Evolutionary conservation across 2,797 vertebrate genomes (phyloP), one percentile per base, ranked within the genome.

Genomic region (Cottoperca gobio): DNA sequence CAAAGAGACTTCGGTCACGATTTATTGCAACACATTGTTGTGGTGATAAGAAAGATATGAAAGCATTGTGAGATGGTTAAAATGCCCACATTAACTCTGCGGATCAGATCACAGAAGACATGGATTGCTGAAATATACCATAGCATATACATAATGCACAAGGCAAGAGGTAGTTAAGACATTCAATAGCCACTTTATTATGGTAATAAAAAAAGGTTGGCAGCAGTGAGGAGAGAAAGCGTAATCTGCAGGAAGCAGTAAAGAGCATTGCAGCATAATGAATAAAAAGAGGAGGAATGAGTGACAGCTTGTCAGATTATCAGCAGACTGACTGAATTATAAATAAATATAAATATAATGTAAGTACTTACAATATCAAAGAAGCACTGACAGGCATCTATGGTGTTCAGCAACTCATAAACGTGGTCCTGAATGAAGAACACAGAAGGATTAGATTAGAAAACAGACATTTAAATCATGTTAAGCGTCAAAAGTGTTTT

Each of bases 331-430:
- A 39, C n/a, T 13, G 4, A 28, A 2, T 65, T 39, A 50, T 49
- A 24, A 24, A 60, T 42, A 12, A 28, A 52, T 23, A 63, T 2
- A 52, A 40, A 61, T 28, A 26, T 57, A 23, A 37, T 57, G 28
- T 31, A 9, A 33, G 59, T 85, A 95, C 97, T 97, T 91, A 99
- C 97, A 0, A 99, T 97, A 88, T 99, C 92, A 14, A 99, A 97
- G 93, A 93, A 96, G 84, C 97, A 98, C 89, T 96, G 97, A 89
- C 89, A 96, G 87, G 97, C 96, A 8, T 98, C 97, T 1, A 99
- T 97, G 73, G 96, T 96, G 91, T 98, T 98, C 74, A 99, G 94
- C 87, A 99, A 84, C 91, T 99, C 98, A 66, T 98, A 98, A 19
- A 98, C 97, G 7, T 99, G 96, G 78, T 99, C 97, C 98, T 99